These are phyloP conservation scores for Psophia crepitans DNA, from an alignment of 2,113 vertebrate genomes.

Conservation along the genomic window DNA sequence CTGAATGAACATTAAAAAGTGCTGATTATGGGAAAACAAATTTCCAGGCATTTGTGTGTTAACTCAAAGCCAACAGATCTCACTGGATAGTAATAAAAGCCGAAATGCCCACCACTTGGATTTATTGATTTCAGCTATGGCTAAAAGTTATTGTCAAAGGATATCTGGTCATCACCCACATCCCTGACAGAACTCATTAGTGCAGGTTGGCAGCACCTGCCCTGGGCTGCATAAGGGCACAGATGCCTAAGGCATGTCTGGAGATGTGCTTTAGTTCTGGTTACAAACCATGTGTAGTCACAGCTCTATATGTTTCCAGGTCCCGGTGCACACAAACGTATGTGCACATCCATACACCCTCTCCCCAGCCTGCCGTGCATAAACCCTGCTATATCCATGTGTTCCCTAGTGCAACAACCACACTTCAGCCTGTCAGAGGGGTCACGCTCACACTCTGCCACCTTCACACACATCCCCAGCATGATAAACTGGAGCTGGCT, in stretches of 20 bases:
- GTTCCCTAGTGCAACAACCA: background rate
- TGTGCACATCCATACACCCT: rapidly evolving
- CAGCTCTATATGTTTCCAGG: background rate
- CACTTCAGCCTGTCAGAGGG: background rate
- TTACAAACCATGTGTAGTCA: background rate
- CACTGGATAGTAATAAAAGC: constrained; percentile 13
- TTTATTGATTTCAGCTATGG: constrained; percentile 37
- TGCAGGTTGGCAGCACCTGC: background rate
- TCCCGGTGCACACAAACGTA: rapidly evolving
- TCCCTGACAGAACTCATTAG: background rate
- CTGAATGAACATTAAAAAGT: constrained; percentile 3
- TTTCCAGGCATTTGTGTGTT: constrained; percentile 20
- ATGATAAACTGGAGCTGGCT: background rate
- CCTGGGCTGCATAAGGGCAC: background rate
- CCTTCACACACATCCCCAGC: background rate
- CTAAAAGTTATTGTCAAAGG: constrained; percentile 19
- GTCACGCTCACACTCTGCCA: background rate
- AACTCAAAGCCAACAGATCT: background rate
- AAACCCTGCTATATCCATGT: rapidly evolving
- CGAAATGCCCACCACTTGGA: background rate
- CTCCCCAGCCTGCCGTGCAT: background rate
- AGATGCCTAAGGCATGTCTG: background rate
- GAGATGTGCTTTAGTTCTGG: background rate
- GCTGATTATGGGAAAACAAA: background rate
- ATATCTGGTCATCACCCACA: background rate